Evolutionary conservation across 2,888 invertebrate genomes (phyloP).

Genomic region (Caenorhabditis sp.): DNA sequence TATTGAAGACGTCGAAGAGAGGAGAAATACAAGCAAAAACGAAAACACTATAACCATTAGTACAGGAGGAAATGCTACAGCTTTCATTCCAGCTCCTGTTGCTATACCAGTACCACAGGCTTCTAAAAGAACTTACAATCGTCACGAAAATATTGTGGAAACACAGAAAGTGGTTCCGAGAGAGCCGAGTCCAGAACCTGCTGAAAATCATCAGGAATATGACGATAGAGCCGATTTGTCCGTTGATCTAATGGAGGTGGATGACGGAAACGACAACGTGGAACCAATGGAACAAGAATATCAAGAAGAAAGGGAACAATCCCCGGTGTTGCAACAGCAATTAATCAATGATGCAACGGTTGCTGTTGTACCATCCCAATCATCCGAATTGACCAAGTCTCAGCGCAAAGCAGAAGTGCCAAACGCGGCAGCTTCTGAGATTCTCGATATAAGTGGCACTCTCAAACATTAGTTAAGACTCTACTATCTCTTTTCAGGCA

Average conservation of each 20-base stretch:
- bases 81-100: too few species aligned
- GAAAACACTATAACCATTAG: not conserved
- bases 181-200: slow-evolving; percentile 27
- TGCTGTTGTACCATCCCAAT: not conserved
- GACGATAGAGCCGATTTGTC: slow-evolving; percentile 9
- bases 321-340: not conserved
- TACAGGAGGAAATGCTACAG: not conserved
- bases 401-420: not conserved
- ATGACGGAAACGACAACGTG: not conserved
- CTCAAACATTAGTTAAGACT: not conserved
- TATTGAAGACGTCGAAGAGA: not conserved
- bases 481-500: not conserved
- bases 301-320: not conserved
- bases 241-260: slow-evolving; percentile 27
- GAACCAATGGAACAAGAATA: slow-evolving; percentile 27
- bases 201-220: slow-evolving; percentile 7
- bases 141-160: slow-evolving; percentile 17
- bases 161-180: slow-evolving; percentile 35
- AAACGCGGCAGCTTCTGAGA: not conserved
- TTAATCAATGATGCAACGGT: not conserved
- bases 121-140: not conserved
- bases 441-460: not conserved
- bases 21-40: not conserved
- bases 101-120: not conserved
- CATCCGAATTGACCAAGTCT: not conserved